A percentile compares a stretch with the other conserved stretches of the same genome.
Conservation (phyloP, 2,888 invertebrate genomes). For the Zygogramma bicolorata region DNA sequence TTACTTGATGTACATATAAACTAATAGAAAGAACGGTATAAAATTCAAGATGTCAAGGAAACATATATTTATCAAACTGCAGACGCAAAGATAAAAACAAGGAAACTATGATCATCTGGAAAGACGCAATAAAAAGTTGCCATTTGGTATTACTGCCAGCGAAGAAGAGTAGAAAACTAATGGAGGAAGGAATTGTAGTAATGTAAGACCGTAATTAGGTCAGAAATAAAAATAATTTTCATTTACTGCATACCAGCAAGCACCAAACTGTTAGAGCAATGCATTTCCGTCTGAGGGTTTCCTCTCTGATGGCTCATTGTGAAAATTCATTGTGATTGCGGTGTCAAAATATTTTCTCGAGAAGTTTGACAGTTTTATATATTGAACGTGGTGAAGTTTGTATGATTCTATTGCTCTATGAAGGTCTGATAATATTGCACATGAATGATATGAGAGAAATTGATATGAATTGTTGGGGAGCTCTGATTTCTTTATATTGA, state of each 20-base stretch:
- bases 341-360: background rate
- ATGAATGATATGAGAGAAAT: too few relatives aligned
- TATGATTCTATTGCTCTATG: too few relatives aligned
- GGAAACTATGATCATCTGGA: background rate
- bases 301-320: background rate
- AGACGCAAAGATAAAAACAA: background rate
- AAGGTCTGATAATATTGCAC: too few relatives aligned
- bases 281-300: background rate
- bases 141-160: background rate
- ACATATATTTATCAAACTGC: too few relatives aligned
- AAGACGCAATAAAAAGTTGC: slow-evolving; percentile 6
- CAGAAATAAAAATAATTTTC: slow-evolving; percentile 12
- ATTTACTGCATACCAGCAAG: slow-evolving; percentile 6
- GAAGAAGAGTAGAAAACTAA: background rate
- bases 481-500: too few relatives aligned
- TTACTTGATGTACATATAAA: too few relatives aligned
- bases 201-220: slow-evolving; percentile 8
- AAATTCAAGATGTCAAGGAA: too few relatives aligned
- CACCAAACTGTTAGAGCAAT: background rate
- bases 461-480: too few relatives aligned
- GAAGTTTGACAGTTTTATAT: background rate
- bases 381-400: too few relatives aligned
- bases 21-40: too few relatives aligned
- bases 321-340: background rate
- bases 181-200: background rate